Evolutionary conservation across 2,888 invertebrate genomes (phyloP).

Genomic region (Deroplatys truncata): DNA sequence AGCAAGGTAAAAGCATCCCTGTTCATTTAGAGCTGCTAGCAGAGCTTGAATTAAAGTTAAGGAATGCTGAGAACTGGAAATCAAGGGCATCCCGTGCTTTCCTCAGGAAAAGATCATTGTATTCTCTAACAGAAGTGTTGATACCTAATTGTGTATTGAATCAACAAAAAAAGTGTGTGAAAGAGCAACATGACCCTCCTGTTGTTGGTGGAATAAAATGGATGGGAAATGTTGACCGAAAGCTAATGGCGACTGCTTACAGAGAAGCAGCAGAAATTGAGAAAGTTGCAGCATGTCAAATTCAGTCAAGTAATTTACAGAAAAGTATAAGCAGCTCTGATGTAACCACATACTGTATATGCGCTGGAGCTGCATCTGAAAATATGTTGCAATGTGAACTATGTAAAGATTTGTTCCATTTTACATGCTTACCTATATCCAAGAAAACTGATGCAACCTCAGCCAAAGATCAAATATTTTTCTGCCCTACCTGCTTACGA

Average conservation of each 20-base stretch:
- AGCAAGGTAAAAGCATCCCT: slow-evolving; percentile 71
- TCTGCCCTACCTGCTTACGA: slow-evolving; percentile 85
- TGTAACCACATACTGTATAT: slow-evolving; percentile 68
- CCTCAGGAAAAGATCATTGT: slow-evolving; percentile 71
- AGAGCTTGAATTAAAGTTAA: slow-evolving; percentile 70
- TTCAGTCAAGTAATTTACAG: slow-evolving; percentile 53
- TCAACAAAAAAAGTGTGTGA: slow-evolving; percentile 30
- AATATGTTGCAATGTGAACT: slow-evolving; percentile 91
- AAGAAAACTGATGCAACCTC: slow-evolving; percentile 42
- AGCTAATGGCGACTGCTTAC: slow-evolving; percentile 73
- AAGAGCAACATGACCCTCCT: not conserved
- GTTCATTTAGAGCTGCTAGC: slow-evolving; percentile 74
- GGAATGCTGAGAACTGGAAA: slow-evolving; percentile 78
- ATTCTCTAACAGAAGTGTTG: slow-evolving; percentile 63
- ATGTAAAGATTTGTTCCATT: slow-evolving; percentile 94
- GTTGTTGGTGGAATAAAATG: slow-evolving; percentile 27
- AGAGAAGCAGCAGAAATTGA: slow-evolving; percentile 75
- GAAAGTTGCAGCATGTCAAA: slow-evolving; percentile 62
- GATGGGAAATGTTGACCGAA: slow-evolving; percentile 52
- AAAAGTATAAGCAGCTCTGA: slow-evolving; percentile 49
- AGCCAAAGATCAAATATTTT: slow-evolving; percentile 55
- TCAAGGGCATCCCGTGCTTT: slow-evolving; percentile 81
- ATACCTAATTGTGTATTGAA: slow-evolving; percentile 53
- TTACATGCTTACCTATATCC: slow-evolving; percentile 61
- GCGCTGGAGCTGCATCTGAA: slow-evolving; percentile 67